Conservation (phyloP, 2,113 vertebrate genomes). For the Seriola quinqueradiata region DNA sequence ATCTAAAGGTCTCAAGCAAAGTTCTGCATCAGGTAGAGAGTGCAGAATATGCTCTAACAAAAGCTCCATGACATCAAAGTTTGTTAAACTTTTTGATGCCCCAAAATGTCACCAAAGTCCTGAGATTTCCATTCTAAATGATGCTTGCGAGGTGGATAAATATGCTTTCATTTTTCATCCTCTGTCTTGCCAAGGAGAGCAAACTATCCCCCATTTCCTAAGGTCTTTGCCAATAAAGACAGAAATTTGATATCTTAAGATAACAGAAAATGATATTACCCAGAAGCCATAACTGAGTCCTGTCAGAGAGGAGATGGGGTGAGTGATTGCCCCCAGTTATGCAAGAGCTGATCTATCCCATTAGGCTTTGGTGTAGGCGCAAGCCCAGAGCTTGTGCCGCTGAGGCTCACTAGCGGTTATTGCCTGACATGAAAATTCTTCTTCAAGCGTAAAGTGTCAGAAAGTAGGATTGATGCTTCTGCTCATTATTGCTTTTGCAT, state of each 20-base stretch:
- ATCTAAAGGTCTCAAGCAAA: slow-evolving; percentile 9
- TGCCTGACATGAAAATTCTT: slow-evolving; percentile 81
- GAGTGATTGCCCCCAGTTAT: slow-evolving; percentile 85
- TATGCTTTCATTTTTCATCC: slow-evolving; percentile 72
- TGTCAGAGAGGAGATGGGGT: slow-evolving; percentile 85
- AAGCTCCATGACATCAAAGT: slow-evolving; percentile 28
- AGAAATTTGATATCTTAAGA: slow-evolving; percentile 87
- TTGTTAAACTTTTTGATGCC: slow-evolving; percentile 34
- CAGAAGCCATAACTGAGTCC: slow-evolving; percentile 84
- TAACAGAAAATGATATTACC: slow-evolving; percentile 87
- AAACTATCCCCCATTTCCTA: slow-evolving; percentile 73
- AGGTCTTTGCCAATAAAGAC: slow-evolving; percentile 84
- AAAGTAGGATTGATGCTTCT: slow-evolving; percentile 83
- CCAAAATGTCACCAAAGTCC: slow-evolving; percentile 48
- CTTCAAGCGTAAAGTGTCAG: slow-evolving; percentile 81
- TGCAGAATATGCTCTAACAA: slow-evolving; percentile 11
- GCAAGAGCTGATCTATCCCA: slow-evolving; percentile 84
- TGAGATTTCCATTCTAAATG: slow-evolving; percentile 48
- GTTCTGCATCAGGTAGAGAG: neutral
- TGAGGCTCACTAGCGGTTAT: slow-evolving; percentile 79
- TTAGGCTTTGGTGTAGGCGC: slow-evolving; percentile 80
- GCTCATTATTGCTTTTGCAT: slow-evolving; percentile 82
- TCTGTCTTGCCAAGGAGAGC: slow-evolving; percentile 58
- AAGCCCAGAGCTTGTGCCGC: slow-evolving; percentile 76
- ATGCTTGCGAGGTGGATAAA: slow-evolving; percentile 55